Evolutionary conservation across 35 echinoderm and acorn worm species (phyloP), one percentile per base, ranked within the genome.

Genomic region (Amphiura filiformis): DNA sequence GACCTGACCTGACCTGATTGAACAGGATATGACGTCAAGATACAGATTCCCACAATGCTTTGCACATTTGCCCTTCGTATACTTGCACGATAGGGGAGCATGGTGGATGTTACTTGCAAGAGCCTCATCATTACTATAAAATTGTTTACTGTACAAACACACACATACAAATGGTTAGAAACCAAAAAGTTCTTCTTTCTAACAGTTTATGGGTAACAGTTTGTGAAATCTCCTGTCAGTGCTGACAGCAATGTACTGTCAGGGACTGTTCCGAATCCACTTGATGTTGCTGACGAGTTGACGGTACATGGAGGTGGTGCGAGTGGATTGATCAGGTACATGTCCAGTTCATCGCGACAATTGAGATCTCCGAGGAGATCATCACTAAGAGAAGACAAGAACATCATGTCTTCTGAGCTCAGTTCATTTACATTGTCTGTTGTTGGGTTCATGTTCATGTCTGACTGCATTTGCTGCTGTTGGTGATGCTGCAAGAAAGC

Each of bases 21-120:
- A 5, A 26, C 7, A 70, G 4, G 61, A 30, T 26, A 4, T 18
- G 61, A 70, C 26, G 28, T 70, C 15, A 70, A 5, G 26, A 70
- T 2, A 70, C 61, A 70, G 15, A 70, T 70, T n/a, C 61, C 61
- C 61, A 70, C 28, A 70, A 70, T 30, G 28, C 61, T 70, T 70
- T 70, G 61, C 61, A 70, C 61, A n/a, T 70, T 70, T 70, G 61
- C 61, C 61, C 61, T 70, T 70, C 61, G 61, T 70, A 70, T 52
- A 70, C 26, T 70, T 70, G 61, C 61, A 70, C 61, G 61, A 70
- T 5, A 70, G 61, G 61, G 61, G 15, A 70, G 9, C 7, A 70
- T 52, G 44, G 3, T 30, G 15, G 3, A 3, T 23, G 17, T 70
- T 15, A 70, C 61, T 70, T 70, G 61, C 61, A 70, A 70, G 61